Conservation (phyloP, 2,888 invertebrate species). For the Oscheius sp. region DNA sequence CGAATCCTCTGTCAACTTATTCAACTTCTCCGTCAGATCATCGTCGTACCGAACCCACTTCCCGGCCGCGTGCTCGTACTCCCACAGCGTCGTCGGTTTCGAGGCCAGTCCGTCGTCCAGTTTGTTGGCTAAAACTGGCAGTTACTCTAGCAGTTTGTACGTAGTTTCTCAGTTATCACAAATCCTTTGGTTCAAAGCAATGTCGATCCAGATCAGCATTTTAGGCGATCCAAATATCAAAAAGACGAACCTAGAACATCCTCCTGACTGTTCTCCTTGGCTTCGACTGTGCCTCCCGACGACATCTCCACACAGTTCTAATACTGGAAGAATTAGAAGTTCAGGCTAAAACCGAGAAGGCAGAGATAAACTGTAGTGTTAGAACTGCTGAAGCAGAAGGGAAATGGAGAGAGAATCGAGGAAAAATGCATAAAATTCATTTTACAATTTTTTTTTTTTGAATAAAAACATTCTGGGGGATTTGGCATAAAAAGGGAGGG, state of each 20-base stretch:
- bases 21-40: conserved; percentile 28
- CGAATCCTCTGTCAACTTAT: conserved; percentile 20
- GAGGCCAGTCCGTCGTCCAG: neutral
- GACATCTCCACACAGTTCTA: conserved; percentile 14
- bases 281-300: conserved; percentile 6
- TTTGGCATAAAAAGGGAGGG: conserved; percentile 1
- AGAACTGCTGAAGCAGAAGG: neutral
- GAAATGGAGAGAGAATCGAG: too few species aligned
- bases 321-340: neutral
- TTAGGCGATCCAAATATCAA: too few species aligned
- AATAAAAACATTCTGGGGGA: neutral
- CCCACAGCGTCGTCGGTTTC: conserved; percentile 22
- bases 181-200: too few species aligned
- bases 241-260: neutral
- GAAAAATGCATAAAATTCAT: conserved; percentile 2
- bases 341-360: neutral
- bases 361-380: neutral
- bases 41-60: conserved; percentile 37
- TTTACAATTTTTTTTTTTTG: neutral
- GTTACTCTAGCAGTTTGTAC: too few species aligned
- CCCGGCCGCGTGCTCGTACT: conserved; percentile 31
- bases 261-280: conserved; percentile 7
- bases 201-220: too few species aligned
- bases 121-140: neutral
- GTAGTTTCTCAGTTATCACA: too few species aligned